Base-by-base conservation (phyloP, 2,113 vertebrate genomes). In the Ammodytes marinus region DNA sequence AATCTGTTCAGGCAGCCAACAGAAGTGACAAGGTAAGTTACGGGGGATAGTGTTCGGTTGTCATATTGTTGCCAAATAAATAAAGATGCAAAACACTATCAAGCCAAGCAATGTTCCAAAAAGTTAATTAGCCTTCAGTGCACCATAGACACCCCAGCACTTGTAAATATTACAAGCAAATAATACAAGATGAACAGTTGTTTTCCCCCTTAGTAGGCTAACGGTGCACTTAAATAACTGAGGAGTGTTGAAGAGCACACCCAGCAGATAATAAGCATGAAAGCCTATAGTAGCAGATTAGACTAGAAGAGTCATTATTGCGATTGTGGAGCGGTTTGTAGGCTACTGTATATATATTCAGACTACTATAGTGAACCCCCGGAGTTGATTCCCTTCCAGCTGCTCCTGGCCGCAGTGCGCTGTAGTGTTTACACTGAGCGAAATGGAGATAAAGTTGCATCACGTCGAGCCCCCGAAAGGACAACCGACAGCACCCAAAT, bases 351-450 rank as follows among this genome's bases (percentile, higher is more conserved):
- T 15, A 75, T 57, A 49, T 3, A 64, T n/a, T n/a, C 60, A 52
- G 55, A 71, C 57, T 40, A 61, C 67, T n/a, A n/a, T n/a, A 45
- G 68, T 49, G 50, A 61, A 42, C 13, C 0, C 75, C 73, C 47
- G 73, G 82, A 84, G 73, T 85, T 88, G 86, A 89, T 88, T 74
- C 80, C 27, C 79, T 59, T 92, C 89, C 92, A 92, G 27, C 80
- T 15, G 86, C 69, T 68, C 57, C 74, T 57, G 86, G 55, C 93
- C 91, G 93, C 92, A 95, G 60, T 94, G 94, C 94, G 93, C 92
- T 80, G n/a, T n/a, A n/a, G 85, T 86, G 90, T 93, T 91, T 89
- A 88, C 89, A 47, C 81, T 68, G 89, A 74, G 87, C 77, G 27
- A 65, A 86, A 64, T 27, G 46, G 75, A 45, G 79, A 91, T 82